A percentile compares a stretch with the other conserved stretches of the same genome.
Conservation (phyloP, 2,797 vertebrate genomes). For the Moxostoma hubbsi region DNA sequence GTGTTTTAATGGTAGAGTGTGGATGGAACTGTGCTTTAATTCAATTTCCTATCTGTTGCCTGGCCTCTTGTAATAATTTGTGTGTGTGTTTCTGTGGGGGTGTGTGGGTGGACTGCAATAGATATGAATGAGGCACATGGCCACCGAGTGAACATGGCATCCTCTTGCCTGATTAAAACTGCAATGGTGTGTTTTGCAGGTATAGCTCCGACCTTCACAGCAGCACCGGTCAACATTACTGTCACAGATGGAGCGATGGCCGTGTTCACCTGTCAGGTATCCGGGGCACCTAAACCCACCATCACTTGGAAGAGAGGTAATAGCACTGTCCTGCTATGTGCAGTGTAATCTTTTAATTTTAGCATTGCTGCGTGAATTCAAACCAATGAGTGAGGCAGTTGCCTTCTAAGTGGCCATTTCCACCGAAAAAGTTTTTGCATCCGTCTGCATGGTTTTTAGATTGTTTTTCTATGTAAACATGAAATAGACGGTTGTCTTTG, state of each 20-base stretch:
- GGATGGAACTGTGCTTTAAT: constrained; percentile 52
- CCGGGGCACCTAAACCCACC: constrained; percentile 90
- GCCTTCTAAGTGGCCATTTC: no score
- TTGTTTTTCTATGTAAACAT: no score
- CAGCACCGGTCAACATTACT: constrained; percentile 80
- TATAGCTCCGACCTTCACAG: constrained; percentile 82
- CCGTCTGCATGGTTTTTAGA: no score
- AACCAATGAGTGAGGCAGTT: no score
- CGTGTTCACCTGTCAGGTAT: constrained; percentile 85
- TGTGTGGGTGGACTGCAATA: constrained; percentile 52
- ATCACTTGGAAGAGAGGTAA: constrained; percentile 93
- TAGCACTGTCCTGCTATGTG: not conserved
- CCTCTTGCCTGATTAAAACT: constrained; percentile 34
- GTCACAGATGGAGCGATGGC: constrained; percentile 87
- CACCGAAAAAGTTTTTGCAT: no score
- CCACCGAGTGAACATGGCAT: not conserved
- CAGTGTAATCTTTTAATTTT: not conserved
- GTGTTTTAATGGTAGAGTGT: constrained; percentile 35
- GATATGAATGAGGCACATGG: not conserved
- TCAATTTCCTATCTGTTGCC: constrained; percentile 61
- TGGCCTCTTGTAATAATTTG: constrained; percentile 46
- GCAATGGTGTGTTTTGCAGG: constrained; percentile 70
- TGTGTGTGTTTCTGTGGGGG: constrained; percentile 25
- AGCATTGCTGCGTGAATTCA: not conserved
- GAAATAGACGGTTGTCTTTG: no score